Evolutionary conservation across 2,888 invertebrate genomes (phyloP).

Genomic region (Cancer borealis): DNA sequence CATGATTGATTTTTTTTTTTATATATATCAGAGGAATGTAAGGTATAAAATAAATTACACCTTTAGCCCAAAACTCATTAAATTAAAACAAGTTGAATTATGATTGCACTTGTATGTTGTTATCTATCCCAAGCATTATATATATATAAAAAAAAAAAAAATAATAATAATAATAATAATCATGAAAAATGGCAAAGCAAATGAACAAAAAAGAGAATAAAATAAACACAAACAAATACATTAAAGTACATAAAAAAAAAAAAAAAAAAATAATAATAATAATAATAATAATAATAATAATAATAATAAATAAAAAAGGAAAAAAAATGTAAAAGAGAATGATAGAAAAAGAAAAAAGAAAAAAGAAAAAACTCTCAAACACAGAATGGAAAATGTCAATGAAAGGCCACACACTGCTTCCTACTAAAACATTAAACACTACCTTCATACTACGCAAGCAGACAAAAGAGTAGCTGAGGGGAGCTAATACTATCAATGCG

Average conservation of each 20-base stretch:
- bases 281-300: neutral
- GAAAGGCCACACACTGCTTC: neutral
- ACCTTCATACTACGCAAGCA: too few relatives aligned
- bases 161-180: neutral
- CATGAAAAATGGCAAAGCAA: neutral
- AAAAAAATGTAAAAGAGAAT: neutral
- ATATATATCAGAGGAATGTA: neutral
- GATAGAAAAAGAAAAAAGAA: neutral
- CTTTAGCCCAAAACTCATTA: neutral
- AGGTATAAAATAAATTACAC: neutral
- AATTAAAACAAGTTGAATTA: neutral
- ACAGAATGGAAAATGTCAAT: neutral
- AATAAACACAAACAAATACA: neutral
- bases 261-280: neutral
- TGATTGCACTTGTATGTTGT: neutral
- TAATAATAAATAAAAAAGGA: neutral
- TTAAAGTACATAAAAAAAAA: neutral
- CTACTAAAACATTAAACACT: neutral
- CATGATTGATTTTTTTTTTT: neutral
- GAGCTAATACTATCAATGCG: neutral
- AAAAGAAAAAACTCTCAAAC: too few relatives aligned
- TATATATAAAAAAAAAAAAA: neutral
- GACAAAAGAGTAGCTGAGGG: neutral
- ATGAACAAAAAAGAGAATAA: neutral
- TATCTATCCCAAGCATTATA: neutral